These are phyloP conservation scores for Macrosiphum euphorbiae DNA, from an alignment of 2,888 invertebrate genomes.

Conservation along the genomic window DNA sequence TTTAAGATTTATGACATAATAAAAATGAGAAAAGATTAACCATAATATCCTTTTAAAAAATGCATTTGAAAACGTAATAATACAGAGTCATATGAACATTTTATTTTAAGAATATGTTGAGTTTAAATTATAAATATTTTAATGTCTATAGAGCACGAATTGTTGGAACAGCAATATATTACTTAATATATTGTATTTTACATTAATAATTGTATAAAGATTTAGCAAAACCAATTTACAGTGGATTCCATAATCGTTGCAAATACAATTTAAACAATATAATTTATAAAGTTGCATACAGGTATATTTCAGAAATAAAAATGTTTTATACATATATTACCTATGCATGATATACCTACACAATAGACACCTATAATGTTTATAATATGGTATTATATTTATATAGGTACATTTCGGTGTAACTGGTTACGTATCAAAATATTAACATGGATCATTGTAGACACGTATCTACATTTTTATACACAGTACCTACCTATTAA, in stretches of 20 bases:
- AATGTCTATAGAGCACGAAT: background rate
- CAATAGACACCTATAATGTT: no score
- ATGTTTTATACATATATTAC: background rate
- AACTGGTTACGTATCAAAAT: background rate
- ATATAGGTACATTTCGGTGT: no score
- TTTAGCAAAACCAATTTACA: background rate
- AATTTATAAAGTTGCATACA: background rate
- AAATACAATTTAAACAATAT: background rate
- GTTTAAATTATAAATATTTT: background rate
- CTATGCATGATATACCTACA: no score
- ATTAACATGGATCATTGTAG: background rate
- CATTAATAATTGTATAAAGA: background rate
- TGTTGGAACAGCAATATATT: background rate
- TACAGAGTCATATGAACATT: background rate
- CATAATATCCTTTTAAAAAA: constrained; percentile 1
- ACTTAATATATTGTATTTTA: background rate
- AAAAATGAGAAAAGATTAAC: background rate
- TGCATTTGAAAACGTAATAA: background rate
- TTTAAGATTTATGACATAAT: background rate
- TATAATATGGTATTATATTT: no score
- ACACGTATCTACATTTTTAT: background rate
- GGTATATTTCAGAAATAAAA: background rate
- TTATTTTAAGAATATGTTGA: background rate
- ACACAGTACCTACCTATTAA: background rate
- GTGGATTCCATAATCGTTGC: background rate